Evolutionary conservation across 2,888 invertebrate species (phyloP).

Genomic region (Thereva unica): DNA sequence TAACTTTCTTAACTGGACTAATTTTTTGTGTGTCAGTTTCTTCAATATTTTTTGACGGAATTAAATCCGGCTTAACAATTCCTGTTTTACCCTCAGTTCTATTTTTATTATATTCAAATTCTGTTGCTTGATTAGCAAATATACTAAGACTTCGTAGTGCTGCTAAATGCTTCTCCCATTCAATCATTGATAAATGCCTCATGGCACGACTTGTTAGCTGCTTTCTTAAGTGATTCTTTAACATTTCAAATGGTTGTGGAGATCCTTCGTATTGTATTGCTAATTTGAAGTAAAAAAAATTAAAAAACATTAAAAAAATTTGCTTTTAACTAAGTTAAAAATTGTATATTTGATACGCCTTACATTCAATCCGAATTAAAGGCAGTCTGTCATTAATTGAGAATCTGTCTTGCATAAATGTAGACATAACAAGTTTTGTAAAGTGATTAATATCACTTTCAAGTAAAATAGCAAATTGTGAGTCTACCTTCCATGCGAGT

Average conservation of each 20-base stretch:
- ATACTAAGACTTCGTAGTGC: slow-evolving; percentile 53
- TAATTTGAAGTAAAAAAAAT: slow-evolving; percentile 47
- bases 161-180: slow-evolving; percentile 56
- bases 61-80: slow-evolving; percentile 52
- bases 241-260: slow-evolving; percentile 62
- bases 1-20: slow-evolving; percentile 21
- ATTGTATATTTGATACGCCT: slow-evolving; percentile 50
- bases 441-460: slow-evolving; percentile 78
- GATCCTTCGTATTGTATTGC: slow-evolving; percentile 65
- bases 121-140: slow-evolving; percentile 56
- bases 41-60: slow-evolving; percentile 46
- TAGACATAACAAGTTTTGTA: slow-evolving; percentile 68
- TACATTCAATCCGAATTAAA: slow-evolving; percentile 78
- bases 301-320: slow-evolving; percentile 3
- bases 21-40: slow-evolving; percentile 31
- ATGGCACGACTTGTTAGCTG: slow-evolving; percentile 53
- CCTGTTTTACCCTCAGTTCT: slow-evolving; percentile 53
- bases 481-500: slow-evolving; percentile 78
- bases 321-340: not conserved
- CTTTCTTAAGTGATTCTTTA: slow-evolving; percentile 57
- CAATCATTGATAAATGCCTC: slow-evolving; percentile 49
- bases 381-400: slow-evolving; percentile 77
- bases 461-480: slow-evolving; percentile 73
- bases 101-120: slow-evolving; percentile 55
- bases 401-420: slow-evolving; percentile 72